Conservation (phyloP, 2,888 invertebrate species). For the Nemapogon koenigi region DNA sequence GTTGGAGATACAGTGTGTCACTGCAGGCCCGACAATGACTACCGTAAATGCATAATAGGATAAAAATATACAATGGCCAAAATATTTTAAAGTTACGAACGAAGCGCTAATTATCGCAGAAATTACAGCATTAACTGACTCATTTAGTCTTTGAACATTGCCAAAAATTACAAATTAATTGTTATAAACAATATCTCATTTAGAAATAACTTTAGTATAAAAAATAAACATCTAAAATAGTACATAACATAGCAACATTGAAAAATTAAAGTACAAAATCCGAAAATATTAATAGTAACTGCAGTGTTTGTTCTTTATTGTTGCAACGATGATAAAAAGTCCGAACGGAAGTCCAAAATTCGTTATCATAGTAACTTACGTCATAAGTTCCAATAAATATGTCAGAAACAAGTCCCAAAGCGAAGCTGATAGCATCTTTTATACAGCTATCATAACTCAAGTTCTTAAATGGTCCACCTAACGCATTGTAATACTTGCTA, state of each 20-base stretch:
- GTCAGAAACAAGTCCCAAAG: background rate
- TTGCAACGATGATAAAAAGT: too few relatives aligned
- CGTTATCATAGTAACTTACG: too few relatives aligned
- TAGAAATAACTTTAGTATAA: conserved; percentile 30
- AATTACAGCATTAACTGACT: too few relatives aligned
- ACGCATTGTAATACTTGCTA: conserved; percentile 51
- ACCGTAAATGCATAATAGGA: conserved; percentile 46
- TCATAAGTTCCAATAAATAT: too few relatives aligned
- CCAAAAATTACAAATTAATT: too few relatives aligned
- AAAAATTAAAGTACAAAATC: conserved; percentile 14
- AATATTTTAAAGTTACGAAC: conserved; percentile 16
- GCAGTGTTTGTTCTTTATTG: conserved; percentile 2
- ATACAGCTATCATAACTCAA: too few relatives aligned
- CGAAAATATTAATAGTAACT: conserved; percentile 14
- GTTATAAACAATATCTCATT: conserved; percentile 19
- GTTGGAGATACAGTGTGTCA: too few relatives aligned
- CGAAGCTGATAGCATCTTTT: conserved; percentile 6
- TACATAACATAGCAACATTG: conserved; percentile 34
- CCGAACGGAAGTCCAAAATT: too few relatives aligned
- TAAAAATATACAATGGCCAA: conserved; percentile 21
- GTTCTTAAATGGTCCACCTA: conserved; percentile 55
- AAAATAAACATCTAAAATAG: conserved; percentile 49
- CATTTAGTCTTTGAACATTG: too few relatives aligned
- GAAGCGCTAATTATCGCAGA: too few relatives aligned
- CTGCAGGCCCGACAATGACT: background rate